A percentile compares a stretch with the other conserved stretches of the same genome.
These are phyloP conservation scores for Cirrhinus mrigala DNA, from an alignment of 2,797 vertebrate species.

Conservation along the genomic window DNA sequence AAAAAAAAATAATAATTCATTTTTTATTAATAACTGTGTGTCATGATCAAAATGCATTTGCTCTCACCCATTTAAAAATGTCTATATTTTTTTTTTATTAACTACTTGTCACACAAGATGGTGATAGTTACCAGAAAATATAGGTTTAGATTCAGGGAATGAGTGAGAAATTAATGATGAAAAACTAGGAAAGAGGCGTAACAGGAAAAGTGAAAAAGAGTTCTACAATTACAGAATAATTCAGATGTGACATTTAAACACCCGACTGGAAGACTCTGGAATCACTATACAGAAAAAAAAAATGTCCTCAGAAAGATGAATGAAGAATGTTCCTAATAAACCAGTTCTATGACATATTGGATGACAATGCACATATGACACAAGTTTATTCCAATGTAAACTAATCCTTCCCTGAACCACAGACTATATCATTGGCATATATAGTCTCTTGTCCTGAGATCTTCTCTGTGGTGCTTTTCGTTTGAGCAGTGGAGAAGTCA, in stretches of 20 bases:
- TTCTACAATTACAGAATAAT: too few species aligned
- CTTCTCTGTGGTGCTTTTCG: neutral
- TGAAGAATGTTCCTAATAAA: neutral
- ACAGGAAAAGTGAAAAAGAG: neutral
- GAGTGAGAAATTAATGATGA: neutral
- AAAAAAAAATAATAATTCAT: neutral
- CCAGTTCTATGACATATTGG: neutral
- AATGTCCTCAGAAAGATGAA: neutral
- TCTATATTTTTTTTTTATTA: too few species aligned
- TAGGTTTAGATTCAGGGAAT: neutral
- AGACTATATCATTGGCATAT: neutral
- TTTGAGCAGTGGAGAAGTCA: neutral
- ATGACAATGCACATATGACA: neutral
- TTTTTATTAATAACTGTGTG: neutral
- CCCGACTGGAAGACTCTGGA: too few species aligned
- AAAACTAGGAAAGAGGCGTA: neutral
- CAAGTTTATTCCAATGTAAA: neutral
- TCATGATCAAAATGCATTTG: neutral
- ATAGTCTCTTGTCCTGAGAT: neutral
- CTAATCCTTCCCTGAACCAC: neutral
- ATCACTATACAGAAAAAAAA: too few species aligned
- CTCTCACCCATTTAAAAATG: neutral
- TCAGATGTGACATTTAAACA: too few species aligned
- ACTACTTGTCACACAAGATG: too few species aligned
- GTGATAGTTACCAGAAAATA: too few species aligned